Evolutionary conservation across 2,797 vertebrate genomes (phyloP).

Genomic region (Dendrocincla fuliginosa): DNA sequence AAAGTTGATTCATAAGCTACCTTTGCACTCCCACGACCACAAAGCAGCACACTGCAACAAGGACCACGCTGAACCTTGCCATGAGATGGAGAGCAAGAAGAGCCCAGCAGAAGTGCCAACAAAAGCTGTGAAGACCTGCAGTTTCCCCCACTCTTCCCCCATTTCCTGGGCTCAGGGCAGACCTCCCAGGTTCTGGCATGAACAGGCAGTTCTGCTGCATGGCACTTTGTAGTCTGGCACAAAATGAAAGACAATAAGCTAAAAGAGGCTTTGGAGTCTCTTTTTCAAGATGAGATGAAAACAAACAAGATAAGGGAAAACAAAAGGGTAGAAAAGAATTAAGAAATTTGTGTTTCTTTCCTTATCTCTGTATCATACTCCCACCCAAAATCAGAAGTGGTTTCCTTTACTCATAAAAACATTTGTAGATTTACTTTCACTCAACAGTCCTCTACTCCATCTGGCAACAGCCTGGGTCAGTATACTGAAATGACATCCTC

Average conservation of each 20-base stretch:
- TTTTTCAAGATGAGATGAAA: neutral
- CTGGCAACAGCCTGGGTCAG: constrained; percentile 7
- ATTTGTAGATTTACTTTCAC: neutral
- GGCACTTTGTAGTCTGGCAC: neutral
- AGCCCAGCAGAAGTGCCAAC: neutral
- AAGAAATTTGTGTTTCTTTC: neutral
- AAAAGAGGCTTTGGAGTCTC: neutral
- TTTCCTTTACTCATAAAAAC: neutral
- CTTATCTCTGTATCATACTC: neutral
- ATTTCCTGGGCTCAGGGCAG: neutral
- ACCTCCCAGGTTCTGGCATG: neutral
- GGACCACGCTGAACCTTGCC: neutral
- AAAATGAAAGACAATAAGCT: neutral
- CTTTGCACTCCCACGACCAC: neutral
- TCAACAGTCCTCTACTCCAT: neutral
- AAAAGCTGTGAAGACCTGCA: neutral
- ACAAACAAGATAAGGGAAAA: neutral
- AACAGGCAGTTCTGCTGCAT: neutral
- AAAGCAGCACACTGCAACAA: accelerated
- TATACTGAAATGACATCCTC: neutral
- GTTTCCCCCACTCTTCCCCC: neutral
- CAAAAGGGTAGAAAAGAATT: neutral
- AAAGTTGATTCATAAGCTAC: neutral
- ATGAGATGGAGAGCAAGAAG: neutral
- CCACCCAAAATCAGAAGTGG: neutral